Percentiles rank a stretch among this genome's conserved stretches.
Evolutionary conservation across 2,797 vertebrate genomes (phyloP).

Genomic region (Falco berigora): DNA sequence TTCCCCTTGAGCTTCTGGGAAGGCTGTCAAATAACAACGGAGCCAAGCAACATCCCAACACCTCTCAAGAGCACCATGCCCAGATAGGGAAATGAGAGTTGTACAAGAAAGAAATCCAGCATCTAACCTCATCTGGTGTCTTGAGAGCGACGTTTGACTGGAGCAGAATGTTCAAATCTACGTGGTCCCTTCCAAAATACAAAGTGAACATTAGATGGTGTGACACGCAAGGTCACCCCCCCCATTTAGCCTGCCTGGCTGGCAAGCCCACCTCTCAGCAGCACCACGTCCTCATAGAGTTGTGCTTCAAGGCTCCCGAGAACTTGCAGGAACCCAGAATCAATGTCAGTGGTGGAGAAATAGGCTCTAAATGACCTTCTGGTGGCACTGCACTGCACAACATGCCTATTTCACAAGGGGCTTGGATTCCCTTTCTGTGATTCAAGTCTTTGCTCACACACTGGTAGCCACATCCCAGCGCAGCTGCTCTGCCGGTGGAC

Average conservation of each 20-base stretch:
- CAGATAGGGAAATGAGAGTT: neutral
- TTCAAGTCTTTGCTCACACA: neutral
- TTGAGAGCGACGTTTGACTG: conserved; percentile 82
- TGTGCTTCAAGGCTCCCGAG: neutral
- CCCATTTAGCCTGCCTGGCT: neutral
- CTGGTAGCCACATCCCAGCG: neutral
- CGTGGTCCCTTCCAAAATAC: conserved; percentile 73
- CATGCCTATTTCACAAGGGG: neutral
- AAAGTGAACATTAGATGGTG: conserved; percentile 4
- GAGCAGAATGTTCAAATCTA: conserved; percentile 71
- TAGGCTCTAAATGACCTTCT: neutral
- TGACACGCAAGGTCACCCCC: neutral
- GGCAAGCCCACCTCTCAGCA: neutral
- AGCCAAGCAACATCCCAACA: neutral
- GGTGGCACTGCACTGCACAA: neutral
- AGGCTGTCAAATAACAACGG: neutral
- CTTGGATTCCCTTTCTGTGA: neutral
- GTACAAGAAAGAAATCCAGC: neutral
- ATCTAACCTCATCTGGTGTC: conserved; percentile 80
- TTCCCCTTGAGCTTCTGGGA: neutral
- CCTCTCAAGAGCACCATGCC: neutral
- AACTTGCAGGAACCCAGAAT: neutral
- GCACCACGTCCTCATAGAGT: neutral
- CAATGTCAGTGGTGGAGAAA: neutral
- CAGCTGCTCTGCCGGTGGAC: neutral